Evolutionary conservation across 37 sponge, comb jelly and placozoan species (phyloP).

Genomic region (Beroe forskalii): DNA sequence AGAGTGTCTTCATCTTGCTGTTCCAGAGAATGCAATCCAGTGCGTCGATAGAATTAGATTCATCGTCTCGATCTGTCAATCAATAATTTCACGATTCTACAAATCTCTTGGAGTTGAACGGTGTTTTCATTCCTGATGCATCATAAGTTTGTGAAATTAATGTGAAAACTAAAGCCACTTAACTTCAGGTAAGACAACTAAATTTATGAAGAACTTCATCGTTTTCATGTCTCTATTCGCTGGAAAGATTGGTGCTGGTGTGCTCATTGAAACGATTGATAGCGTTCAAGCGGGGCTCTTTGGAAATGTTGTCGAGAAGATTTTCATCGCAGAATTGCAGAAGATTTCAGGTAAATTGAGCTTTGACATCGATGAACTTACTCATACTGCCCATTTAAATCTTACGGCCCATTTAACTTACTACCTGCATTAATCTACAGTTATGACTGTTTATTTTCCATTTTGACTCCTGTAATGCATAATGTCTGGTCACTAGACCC

Average conservation of each 20-base stretch:
- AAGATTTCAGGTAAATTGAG: constrained; percentile 73
- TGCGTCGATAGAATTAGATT: not conserved
- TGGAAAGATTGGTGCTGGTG: constrained; percentile 80
- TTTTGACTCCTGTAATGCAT: not conserved
- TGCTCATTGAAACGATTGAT: constrained; percentile 79
- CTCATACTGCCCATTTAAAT: no score
- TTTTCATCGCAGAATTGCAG: constrained; percentile 87
- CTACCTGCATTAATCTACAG: no score
- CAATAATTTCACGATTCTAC: no score
- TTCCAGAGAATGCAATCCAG: constrained; percentile 90
- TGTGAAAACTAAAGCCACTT: no score
- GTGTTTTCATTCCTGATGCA: no score
- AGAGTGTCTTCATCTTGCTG: constrained; percentile 81
- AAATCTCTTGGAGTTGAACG: no score
- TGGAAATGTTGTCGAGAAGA: constrained; percentile 90
- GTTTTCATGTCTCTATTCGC: constrained; percentile 90
- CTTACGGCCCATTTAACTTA: no score
- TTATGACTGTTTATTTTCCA: no score
- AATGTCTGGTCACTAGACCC: no score
- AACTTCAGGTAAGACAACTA: constrained; percentile 80
- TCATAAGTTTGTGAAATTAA: no score
- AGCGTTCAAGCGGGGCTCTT: constrained; percentile 89
- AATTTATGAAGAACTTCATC: constrained; percentile 89
- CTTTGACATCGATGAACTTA: not conserved
- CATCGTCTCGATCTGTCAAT: no score